These are phyloP conservation scores for Chamaea fasciata DNA, from an alignment of 2,113 vertebrate species.

Conservation along the genomic window DNA sequence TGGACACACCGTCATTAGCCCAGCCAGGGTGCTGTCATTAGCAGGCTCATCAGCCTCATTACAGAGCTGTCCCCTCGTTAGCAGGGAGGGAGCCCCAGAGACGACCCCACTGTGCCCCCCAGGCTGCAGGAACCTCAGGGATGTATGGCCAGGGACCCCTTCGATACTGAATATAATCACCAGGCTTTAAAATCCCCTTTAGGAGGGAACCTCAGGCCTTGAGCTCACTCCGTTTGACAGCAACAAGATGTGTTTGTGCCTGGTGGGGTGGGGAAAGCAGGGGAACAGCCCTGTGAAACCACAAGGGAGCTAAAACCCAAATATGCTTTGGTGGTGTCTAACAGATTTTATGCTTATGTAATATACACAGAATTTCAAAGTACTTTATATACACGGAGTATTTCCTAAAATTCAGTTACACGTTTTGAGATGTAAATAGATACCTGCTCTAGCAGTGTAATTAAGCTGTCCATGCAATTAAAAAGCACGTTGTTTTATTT, in stretches of 20 bases:
- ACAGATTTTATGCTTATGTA: background rate
- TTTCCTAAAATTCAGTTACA: background rate
- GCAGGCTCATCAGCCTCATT: background rate
- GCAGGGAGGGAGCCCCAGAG: background rate
- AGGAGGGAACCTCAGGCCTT: background rate
- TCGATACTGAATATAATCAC: background rate
- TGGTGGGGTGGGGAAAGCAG: background rate
- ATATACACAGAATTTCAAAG: background rate
- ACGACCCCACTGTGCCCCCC: accelerated
- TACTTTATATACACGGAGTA: background rate
- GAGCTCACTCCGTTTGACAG: background rate
- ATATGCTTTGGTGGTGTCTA: background rate
- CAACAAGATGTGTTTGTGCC: background rate
- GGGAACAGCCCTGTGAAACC: background rate
- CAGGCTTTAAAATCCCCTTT: background rate
- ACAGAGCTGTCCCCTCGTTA: background rate
- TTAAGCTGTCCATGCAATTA: background rate
- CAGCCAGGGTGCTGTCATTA: background rate
- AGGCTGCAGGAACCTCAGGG: background rate
- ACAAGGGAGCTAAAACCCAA: background rate
- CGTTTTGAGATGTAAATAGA: background rate
- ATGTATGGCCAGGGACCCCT: background rate
- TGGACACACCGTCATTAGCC: accelerated
- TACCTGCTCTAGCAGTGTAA: background rate
- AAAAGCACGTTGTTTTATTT: background rate